phyloP scores from a whole-genome alignment of 1,140 invertebrate species.

The Laupala kohalensis region DNA sequence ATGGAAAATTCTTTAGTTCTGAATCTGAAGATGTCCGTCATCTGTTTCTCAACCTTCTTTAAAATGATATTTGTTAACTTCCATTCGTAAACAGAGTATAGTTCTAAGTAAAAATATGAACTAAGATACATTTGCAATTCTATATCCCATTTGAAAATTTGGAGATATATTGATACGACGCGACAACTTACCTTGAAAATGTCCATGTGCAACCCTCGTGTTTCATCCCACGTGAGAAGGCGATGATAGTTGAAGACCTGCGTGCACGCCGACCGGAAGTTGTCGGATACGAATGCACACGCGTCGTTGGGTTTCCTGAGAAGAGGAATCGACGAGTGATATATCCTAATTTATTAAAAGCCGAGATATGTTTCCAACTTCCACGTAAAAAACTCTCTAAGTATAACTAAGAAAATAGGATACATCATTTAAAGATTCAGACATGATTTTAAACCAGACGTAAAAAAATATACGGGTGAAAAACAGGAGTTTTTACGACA shows the following conservation, averaged over 20 bases:
- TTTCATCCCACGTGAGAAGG: constrained; percentile 70
- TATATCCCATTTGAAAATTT: too few species aligned
- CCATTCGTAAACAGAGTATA: too few species aligned
- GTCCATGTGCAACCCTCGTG: constrained; percentile 69
- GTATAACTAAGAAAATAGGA: background rate
- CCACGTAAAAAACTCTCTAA: background rate
- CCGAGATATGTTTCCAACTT: background rate
- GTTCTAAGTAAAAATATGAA: too few species aligned
- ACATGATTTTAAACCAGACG: too few species aligned
- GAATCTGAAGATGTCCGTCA: too few species aligned
- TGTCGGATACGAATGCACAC: constrained; percentile 66
- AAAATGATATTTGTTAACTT: too few species aligned
- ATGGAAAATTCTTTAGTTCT: too few species aligned
- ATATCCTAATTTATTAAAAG: background rate
- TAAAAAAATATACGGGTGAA: too few species aligned
- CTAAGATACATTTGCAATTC: too few species aligned
- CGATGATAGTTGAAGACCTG: constrained; percentile 80
- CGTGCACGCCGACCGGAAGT: constrained; percentile 65
- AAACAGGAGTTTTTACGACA: too few species aligned
- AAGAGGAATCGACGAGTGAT: constrained; percentile 13
- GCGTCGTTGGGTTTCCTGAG: constrained; percentile 56
- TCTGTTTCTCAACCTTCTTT: too few species aligned
- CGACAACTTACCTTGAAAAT: constrained; percentile 54
- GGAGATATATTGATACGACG: too few species aligned
- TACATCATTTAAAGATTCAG: background rate